phyloP scores from a whole-genome alignment of 2,888 invertebrate species.

The Saturnia pavonia region DNA sequence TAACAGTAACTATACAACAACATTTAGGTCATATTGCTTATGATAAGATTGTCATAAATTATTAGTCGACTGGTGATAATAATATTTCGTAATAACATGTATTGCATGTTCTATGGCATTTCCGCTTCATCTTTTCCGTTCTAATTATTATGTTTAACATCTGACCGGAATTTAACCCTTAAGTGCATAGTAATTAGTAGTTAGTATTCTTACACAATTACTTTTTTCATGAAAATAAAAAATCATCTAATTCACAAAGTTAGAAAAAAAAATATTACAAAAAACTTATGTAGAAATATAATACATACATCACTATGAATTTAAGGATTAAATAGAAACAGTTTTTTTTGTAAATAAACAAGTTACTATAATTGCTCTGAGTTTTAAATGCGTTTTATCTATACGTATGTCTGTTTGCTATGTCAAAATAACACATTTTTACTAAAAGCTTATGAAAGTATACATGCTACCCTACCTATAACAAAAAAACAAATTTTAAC shows the following conservation, averaged over 20 bases:
- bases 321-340: background rate
- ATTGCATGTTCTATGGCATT: conserved; percentile 10
- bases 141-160: background rate
- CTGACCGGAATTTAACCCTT: background rate
- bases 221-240: too few relatives aligned
- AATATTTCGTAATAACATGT: background rate
- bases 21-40: conserved; percentile 1
- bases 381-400: background rate
- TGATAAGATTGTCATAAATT: conserved; percentile 5
- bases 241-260: too few relatives aligned
- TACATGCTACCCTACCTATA: too few relatives aligned
- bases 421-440: too few relatives aligned
- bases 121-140: conserved; percentile 13
- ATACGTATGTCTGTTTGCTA: too few relatives aligned
- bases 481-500: too few relatives aligned
- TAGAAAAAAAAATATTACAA: too few relatives aligned
- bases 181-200: too few relatives aligned
- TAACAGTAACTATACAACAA: background rate
- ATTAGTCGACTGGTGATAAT: background rate
- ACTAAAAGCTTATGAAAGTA: too few relatives aligned
- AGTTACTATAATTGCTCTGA: background rate
- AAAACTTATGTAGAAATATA: too few relatives aligned
- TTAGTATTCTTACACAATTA: too few relatives aligned
- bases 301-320: too few relatives aligned
- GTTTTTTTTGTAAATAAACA: background rate